Evolutionary conservation across 2,888 invertebrate species (phyloP).

Genomic region (Amaurobius ferox): DNA sequence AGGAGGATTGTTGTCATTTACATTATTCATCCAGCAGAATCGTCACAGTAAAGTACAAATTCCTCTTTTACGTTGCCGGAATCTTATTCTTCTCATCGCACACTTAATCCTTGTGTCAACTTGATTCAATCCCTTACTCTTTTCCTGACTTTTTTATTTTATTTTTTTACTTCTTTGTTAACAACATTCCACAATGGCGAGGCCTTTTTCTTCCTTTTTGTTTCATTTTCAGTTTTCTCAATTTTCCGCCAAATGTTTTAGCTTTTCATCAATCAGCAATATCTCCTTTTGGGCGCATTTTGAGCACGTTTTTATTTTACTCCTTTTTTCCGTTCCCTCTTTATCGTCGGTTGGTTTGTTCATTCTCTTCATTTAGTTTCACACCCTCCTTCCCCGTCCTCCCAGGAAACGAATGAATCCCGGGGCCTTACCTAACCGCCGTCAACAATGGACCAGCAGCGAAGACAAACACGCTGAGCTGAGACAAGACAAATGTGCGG

Average conservation of each 20-base stretch:
- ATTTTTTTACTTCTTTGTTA: slow-evolving; percentile 34
- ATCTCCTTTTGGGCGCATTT: slow-evolving; percentile 63
- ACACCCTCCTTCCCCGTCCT: slow-evolving; percentile 8
- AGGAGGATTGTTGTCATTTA: slow-evolving; percentile 62
- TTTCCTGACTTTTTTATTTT: background rate
- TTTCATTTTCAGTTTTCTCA: slow-evolving; percentile 64
- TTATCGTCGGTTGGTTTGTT: slow-evolving; percentile 41
- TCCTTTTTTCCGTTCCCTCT: background rate
- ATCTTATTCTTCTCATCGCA: slow-evolving; percentile 57
- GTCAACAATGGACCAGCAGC: slow-evolving; percentile 65
- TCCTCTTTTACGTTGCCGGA: slow-evolving; percentile 41
- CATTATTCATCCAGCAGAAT: slow-evolving; percentile 60
- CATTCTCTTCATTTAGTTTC: slow-evolving; percentile 60
- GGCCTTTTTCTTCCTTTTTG: slow-evolving; percentile 56
- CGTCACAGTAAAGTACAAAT: slow-evolving; percentile 62
- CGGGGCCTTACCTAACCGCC: slow-evolving; percentile 63
- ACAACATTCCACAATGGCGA: slow-evolving; percentile 17
- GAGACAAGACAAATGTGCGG: slow-evolving; percentile 72
- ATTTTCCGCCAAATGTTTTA: slow-evolving; percentile 67
- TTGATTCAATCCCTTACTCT: slow-evolving; percentile 57
- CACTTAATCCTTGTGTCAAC: slow-evolving; percentile 70
- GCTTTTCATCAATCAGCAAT: slow-evolving; percentile 72
- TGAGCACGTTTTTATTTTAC: slow-evolving; percentile 38
- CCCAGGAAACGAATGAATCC: slow-evolving; percentile 7
- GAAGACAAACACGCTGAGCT: slow-evolving; percentile 62